phyloP scores from a whole-genome alignment of 2,888 invertebrate species.

The Dynastes grantii region DNA sequence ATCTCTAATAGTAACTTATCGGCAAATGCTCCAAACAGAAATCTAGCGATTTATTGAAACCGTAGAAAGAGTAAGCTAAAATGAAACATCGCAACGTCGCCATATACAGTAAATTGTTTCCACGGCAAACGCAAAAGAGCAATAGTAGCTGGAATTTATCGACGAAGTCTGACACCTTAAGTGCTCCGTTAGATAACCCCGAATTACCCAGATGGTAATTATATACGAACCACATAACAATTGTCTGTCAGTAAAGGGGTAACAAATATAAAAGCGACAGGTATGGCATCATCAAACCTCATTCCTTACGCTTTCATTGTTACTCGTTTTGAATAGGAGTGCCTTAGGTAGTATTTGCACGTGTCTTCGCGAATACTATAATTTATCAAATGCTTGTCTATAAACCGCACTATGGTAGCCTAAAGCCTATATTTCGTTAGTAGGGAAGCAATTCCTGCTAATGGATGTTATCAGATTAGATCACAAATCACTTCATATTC shows the following conservation, averaged over 20 bases:
- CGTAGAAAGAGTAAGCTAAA: background rate
- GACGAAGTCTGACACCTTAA: slow-evolving; percentile 15
- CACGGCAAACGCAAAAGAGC: slow-evolving; percentile 15
- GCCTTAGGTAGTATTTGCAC: slow-evolving; percentile 17
- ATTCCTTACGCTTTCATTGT: slow-evolving; percentile 16
- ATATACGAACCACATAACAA: slow-evolving; percentile 29
- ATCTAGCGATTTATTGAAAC: background rate
- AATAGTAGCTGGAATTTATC: slow-evolving; percentile 27
- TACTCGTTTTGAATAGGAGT: background rate
- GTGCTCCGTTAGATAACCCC: slow-evolving; percentile 34
- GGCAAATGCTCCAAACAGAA: background rate
- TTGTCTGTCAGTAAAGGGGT: slow-evolving; percentile 12
- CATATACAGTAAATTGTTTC: background rate
- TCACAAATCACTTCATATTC: background rate
- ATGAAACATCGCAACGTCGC: slow-evolving; percentile 20
- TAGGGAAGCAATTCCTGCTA: background rate
- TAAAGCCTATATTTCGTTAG: background rate
- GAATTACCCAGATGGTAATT: slow-evolving; percentile 31
- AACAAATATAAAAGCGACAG: slow-evolving; percentile 24
- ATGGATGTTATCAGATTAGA: slow-evolving; percentile 12
- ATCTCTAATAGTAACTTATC: background rate
- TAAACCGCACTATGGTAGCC: background rate
- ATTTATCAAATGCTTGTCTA: slow-evolving; percentile 18
- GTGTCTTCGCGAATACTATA: background rate
- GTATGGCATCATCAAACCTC: slow-evolving; percentile 25